phyloP scores from a whole-genome alignment of 2,113 vertebrate genomes.

The Mormoops blainvillei region DNA sequence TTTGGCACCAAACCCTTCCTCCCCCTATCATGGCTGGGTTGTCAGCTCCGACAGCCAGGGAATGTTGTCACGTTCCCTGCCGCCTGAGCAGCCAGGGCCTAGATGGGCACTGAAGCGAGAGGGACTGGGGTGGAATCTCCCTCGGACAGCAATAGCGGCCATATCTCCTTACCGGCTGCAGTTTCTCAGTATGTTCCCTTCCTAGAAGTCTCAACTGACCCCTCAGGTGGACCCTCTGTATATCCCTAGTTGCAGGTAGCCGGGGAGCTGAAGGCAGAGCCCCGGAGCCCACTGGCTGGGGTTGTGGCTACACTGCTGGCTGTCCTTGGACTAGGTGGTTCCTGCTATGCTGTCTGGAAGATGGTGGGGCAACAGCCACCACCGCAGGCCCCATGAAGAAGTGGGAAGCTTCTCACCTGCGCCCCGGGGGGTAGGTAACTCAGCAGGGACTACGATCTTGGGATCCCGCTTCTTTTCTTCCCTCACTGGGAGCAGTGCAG shows the following conservation, averaged over 20 bases:
- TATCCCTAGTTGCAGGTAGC: slow-evolving; percentile 89
- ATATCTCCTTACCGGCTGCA: background rate
- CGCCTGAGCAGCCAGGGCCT: slow-evolving; percentile 57
- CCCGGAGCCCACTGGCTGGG: slow-evolving; percentile 85
- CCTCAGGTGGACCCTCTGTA: background rate
- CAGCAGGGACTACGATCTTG: background rate
- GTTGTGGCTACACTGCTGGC: slow-evolving; percentile 92
- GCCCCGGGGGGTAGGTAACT: slow-evolving; percentile 5
- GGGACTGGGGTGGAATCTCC: slow-evolving; percentile 62
- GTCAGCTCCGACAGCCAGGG: background rate
- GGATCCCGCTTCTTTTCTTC: background rate
- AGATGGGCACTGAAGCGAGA: slow-evolving; percentile 63
- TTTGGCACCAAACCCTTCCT: background rate
- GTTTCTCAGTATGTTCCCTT: background rate
- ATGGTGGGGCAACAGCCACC: slow-evolving; percentile 84
- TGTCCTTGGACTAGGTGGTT: slow-evolving; percentile 90
- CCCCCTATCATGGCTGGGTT: background rate
- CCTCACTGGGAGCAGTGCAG: background rate
- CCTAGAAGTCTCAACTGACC: background rate
- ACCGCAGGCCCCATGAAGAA: slow-evolving; percentile 74
- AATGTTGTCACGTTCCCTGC: slow-evolving; percentile 58
- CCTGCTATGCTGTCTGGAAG: slow-evolving; percentile 91
- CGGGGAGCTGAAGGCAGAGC: slow-evolving; percentile 84
- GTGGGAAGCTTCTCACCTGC: background rate
- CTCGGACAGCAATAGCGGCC: slow-evolving; percentile 14